Evolutionary conservation across 2,888 invertebrate genomes (phyloP), one percentile per base, ranked within the genome.

Genomic region (Platycnemis pennipes): DNA sequence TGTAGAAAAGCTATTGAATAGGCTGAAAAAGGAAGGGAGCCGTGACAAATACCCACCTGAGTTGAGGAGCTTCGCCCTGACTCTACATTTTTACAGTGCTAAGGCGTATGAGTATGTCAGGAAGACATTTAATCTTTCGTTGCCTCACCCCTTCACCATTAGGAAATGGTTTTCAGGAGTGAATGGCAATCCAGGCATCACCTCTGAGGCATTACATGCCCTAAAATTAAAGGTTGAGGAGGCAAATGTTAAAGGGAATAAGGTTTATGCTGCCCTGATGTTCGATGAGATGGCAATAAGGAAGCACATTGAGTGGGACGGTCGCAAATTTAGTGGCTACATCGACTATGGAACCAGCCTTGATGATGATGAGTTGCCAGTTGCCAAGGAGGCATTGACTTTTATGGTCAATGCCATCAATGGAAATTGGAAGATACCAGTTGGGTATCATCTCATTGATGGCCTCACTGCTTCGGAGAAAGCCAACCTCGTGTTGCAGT

Each of bases 241-340:
- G 46, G 94, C 91, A 37, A 69, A 44, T n/a, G 85, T 88, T 86
- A 86, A 26, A 88, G 19, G 85, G 91, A 31, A 95, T 95, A 94
- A 49, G 94, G 94, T 95, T n/a, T 56, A 95, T 37, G 95, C 95
- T 94, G 95, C 95, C 94, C 94, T 96, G 88, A 94, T 96, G 7
- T 95, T 96, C 37, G 96, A 96, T 94, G 95, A 96, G 95, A 96
- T 96, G 95, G 94, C 95, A 11, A 95, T 96, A 45, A 95, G 95
- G 45, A 94, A 95, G 91, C 94, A 95, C 94, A 94, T 95, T 8
- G 95, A 95, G 31, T 94, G 94, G 94, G 94, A 94, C 77, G 91
- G 94, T 45, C 19, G 7, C 3, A 94, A 85, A 56, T 94, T 94
- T 89, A 63, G 37, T 87, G 96, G 96, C 7, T 95, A 95, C 94